Conservation (phyloP, 2,797 vertebrate genomes). For the Chromis chromis region DNA sequence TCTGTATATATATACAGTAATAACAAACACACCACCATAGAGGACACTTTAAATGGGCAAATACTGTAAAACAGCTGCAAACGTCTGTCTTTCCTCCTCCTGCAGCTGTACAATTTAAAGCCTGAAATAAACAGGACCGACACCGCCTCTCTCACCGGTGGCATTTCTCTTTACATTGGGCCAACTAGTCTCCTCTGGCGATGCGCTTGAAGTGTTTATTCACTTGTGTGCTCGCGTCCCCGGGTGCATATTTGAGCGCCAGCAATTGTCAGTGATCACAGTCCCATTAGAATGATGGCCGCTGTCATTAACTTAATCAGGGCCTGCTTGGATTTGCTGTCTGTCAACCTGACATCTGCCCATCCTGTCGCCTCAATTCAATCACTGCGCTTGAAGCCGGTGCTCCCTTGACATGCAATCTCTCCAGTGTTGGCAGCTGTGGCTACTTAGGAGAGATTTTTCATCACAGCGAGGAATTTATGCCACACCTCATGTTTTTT, state of each 20-base stretch:
- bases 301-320: conserved; percentile 75
- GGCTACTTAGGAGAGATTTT: conserved; percentile 15
- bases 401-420: conserved; percentile 45
- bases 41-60: too few relatives aligned
- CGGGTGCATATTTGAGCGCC: conserved; percentile 10
- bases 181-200: conserved; percentile 48
- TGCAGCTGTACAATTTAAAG: conserved; percentile 26
- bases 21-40: too few relatives aligned
- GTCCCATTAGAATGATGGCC: conserved; percentile 63
- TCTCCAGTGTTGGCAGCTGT: conserved; percentile 39
- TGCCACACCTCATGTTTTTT: conserved; percentile 4
- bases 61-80: conserved; percentile 11
- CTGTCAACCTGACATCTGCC: conserved; percentile 57
- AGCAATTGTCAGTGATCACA: conserved; percentile 38
- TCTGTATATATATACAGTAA: too few relatives aligned
- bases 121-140: conserved; percentile 33
- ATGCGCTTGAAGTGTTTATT: conserved; percentile 27
- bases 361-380: conserved; percentile 50
- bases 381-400: conserved; percentile 10
- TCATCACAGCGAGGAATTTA: too few relatives aligned
- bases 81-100: background rate
- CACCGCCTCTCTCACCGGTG: too few relatives aligned
- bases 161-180: conserved; percentile 46
- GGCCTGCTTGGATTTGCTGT: conserved; percentile 47
- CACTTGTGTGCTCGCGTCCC: conserved; percentile 12